Percentiles rank a stretch among this genome's conserved stretches.
Conservation (phyloP, 2,888 invertebrate species). For the Heliconius charithonia region DNA sequence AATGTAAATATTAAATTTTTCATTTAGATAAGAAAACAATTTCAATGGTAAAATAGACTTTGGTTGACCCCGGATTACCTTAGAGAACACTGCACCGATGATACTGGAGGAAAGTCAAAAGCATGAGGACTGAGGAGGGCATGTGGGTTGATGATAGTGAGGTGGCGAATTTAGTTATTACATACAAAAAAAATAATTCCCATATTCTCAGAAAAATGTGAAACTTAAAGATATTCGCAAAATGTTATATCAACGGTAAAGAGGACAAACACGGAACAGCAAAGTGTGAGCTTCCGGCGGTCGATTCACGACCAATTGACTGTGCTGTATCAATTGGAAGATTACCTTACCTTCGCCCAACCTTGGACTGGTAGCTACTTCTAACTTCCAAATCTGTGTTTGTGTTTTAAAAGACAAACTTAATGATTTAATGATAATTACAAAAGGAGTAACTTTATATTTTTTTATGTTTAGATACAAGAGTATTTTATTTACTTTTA, state of each 20-base stretch:
- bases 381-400: conserved; percentile 31
- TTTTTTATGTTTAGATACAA: too few relatives aligned
- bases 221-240: conserved; percentile 25
- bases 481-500: too few relatives aligned
- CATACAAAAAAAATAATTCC: neutral
- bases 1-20: neutral
- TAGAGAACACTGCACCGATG: neutral
- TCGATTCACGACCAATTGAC: conserved; percentile 66
- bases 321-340: conserved; percentile 68
- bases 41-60: neutral
- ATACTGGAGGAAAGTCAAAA: neutral
- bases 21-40: neutral
- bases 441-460: too few relatives aligned
- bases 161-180: neutral
- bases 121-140: neutral
- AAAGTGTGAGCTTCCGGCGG: conserved; percentile 63
- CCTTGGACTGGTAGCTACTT: conserved; percentile 55
- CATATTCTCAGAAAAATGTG: neutral
- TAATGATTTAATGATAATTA: neutral
- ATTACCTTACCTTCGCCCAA: conserved; percentile 70
- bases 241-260: conserved; percentile 30
- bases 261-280: conserved; percentile 54
- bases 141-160: too few relatives aligned
- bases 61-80: neutral
- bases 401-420: neutral